Evolutionary conservation across 2,113 vertebrate genomes (phyloP).

Genomic region (Mesitornis unicolor): DNA sequence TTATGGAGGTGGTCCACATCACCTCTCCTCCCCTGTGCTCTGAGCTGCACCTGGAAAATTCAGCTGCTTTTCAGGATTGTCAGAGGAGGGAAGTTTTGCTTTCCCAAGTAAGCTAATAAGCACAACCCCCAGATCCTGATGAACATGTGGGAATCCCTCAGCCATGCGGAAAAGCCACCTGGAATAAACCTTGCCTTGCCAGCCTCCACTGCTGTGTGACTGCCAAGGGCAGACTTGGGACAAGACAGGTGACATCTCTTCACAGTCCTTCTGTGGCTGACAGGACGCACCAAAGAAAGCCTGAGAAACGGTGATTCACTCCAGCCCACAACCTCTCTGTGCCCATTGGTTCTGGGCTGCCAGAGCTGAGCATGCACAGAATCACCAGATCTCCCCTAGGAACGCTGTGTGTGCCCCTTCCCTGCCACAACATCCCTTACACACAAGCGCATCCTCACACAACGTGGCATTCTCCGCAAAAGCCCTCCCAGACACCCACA

Average conservation of each 20-base stretch:
- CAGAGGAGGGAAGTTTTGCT: background rate
- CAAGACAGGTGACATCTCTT: background rate
- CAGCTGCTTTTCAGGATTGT: background rate
- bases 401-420: background rate
- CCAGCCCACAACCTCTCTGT: background rate
- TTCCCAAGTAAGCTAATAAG: background rate
- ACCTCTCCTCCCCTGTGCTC: background rate
- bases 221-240: background rate
- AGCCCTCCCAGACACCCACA: background rate
- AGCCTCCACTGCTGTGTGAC: background rate
- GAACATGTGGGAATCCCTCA: background rate
- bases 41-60: background rate
- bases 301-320: background rate
- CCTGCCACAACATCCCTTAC: background rate
- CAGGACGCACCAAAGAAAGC: background rate
- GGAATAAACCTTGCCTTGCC: background rate
- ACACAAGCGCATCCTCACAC: background rate
- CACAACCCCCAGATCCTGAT: background rate
- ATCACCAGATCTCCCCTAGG: background rate
- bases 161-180: background rate
- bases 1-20: background rate
- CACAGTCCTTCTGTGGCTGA: background rate
- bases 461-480: background rate
- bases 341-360: background rate
- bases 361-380: background rate